These are phyloP conservation scores for Liasis olivaceus DNA, from an alignment of 2,797 vertebrate species.

Conservation along the genomic window DNA sequence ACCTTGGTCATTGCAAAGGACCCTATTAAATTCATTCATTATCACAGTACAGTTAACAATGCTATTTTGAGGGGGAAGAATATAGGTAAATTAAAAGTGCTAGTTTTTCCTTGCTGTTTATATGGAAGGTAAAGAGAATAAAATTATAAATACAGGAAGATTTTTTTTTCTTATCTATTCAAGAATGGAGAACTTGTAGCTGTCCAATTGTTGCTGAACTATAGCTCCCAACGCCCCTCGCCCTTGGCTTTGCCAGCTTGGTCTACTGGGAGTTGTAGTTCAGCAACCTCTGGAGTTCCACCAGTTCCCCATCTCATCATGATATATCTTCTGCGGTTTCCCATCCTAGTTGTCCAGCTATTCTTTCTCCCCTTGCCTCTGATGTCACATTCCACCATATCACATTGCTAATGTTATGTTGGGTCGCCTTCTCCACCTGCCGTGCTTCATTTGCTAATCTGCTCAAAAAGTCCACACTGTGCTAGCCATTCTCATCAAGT, in stretches of 20 bases:
- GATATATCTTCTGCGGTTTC: slow-evolving; percentile 42
- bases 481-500: not conserved
- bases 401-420: slow-evolving; percentile 34
- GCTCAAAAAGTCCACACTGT: not conserved
- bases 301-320: not conserved
- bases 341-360: slow-evolving; percentile 39
- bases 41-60: not conserved
- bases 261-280: not conserved
- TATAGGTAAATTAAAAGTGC: not conserved
- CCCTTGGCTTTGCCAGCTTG: not conserved
- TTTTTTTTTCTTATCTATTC: not conserved
- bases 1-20: not conserved
- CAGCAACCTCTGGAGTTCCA: not conserved
- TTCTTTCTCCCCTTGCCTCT: not conserved
- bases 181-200: not conserved
- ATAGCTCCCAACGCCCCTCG: not conserved
- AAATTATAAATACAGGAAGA: not conserved
- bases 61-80: not conserved
- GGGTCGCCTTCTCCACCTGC: slow-evolving; percentile 13
- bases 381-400: not conserved
- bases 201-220: not conserved
- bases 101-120: not conserved
- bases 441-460: not conserved
- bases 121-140: not conserved
- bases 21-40: not conserved